Evolutionary conservation across 64 coral and sea anemone genomes (phyloP).

Genomic region (Pocillopora damicornis): DNA sequence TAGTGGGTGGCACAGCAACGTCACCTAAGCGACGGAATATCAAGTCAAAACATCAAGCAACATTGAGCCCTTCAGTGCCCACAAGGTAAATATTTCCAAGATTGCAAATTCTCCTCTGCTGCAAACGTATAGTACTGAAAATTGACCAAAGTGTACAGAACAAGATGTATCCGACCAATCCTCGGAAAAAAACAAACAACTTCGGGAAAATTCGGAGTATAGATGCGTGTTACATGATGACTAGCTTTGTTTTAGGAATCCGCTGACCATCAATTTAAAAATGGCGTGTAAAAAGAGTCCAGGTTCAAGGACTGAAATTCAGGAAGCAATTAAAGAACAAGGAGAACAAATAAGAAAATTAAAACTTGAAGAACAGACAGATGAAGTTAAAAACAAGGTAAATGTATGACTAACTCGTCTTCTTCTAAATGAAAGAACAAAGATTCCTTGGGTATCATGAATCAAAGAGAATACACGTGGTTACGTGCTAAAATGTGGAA

Average conservation of each 20-base stretch:
- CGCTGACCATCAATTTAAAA: constrained; percentile 49
- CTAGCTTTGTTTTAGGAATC: background rate
- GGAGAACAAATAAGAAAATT: constrained; percentile 85
- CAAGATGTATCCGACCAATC: background rate
- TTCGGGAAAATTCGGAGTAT: constrained; percentile 44
- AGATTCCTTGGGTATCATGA: no score
- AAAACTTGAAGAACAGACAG: constrained; percentile 80
- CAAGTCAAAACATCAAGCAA: background rate
- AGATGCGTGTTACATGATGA: background rate
- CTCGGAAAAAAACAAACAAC: background rate
- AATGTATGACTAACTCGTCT: background rate
- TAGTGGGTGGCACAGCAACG: no score
- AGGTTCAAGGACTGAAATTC: constrained; percentile 58
- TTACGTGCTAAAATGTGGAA: no score
- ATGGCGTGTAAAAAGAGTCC: constrained; percentile 59
- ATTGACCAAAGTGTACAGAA: no score
- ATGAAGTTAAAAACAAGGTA: constrained; percentile 98
- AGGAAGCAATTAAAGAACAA: constrained; percentile 74
- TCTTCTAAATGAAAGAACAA: no score
- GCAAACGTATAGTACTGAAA: no score
- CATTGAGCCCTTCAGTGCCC: background rate
- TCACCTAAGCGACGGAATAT: background rate
- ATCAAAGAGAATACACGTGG: no score
- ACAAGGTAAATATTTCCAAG: background rate
- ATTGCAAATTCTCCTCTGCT: background rate